Percentiles rank a stretch among this genome's conserved stretches.
These are phyloP conservation scores for Cylas formicarius DNA, from an alignment of 1,140 invertebrate species.

Conservation along the genomic window DNA sequence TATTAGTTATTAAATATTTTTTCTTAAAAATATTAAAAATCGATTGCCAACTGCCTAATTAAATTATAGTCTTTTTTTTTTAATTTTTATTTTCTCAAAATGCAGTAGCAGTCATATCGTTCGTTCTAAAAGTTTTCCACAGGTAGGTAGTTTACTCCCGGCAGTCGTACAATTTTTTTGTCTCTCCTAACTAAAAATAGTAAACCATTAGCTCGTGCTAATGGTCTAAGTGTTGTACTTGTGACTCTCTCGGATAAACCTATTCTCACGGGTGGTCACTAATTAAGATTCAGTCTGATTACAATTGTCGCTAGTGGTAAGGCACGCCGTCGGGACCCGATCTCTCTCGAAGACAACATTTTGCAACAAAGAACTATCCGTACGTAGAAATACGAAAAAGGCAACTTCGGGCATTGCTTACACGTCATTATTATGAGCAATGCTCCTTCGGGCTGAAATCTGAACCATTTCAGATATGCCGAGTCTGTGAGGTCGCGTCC, in stretches of 20 bases:
- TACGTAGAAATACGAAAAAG: slow-evolving; percentile 41
- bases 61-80: too few relatives aligned
- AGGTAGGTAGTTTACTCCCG: slow-evolving; percentile 6
- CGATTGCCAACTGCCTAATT: too few relatives aligned
- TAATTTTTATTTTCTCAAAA: too few relatives aligned
- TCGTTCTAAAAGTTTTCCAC: slow-evolving; percentile 5
- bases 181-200: slow-evolving; percentile 32
- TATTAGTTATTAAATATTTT: too few relatives aligned
- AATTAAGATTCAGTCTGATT: slow-evolving; percentile 41
- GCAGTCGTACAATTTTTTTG: slow-evolving; percentile 13
- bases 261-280: slow-evolving; percentile 39
- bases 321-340: slow-evolving; percentile 29
- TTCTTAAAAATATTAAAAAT: too few relatives aligned
- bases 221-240: slow-evolving; percentile 35
- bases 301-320: slow-evolving; percentile 40
- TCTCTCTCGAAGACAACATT: slow-evolving; percentile 11
- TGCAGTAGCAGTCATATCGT: too few relatives aligned
- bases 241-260: slow-evolving; percentile 32
- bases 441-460: slow-evolving; percentile 33
- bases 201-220: slow-evolving; percentile 38
- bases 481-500: slow-evolving; percentile 32
- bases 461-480: slow-evolving; percentile 38
- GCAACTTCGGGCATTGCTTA: slow-evolving; percentile 33
- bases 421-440: slow-evolving; percentile 37
- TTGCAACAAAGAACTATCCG: slow-evolving; percentile 34